phyloP scores from a whole-genome alignment of 2,888 invertebrate genomes.

The Mylabris sibirica region DNA sequence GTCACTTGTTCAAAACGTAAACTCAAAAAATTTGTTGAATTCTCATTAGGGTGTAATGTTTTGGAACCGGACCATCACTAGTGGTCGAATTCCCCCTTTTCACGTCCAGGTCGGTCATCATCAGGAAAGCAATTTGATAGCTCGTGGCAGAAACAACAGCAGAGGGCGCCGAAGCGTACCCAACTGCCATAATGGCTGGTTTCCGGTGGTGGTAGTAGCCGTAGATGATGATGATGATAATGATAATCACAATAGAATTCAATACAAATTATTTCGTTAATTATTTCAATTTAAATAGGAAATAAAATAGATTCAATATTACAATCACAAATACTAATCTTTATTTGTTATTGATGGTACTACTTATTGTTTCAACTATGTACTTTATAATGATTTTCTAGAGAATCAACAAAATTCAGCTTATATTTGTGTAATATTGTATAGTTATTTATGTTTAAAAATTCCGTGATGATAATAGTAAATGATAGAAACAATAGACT shows the following conservation, averaged over 20 bases:
- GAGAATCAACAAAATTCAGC: neutral
- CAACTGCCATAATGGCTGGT: conserved; percentile 24
- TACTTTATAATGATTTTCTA: neutral
- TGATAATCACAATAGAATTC: neutral
- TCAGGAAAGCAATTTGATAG: conserved; percentile 14
- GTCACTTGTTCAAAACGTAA: neutral
- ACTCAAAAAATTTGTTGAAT: neutral
- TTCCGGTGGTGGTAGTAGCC: conserved; percentile 24
- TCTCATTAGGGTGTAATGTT: neutral
- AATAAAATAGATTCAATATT: neutral
- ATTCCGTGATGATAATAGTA: conserved; percentile 10
- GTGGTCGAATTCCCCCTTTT: neutral
- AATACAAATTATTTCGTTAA: neutral
- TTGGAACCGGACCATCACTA: neutral
- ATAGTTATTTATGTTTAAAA: neutral
- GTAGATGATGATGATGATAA: neutral
- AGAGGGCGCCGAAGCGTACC: conserved; percentile 31
- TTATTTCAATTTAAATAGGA: neutral
- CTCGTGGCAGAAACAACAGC: conserved; percentile 22
- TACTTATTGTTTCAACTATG: neutral
- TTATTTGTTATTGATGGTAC: neutral
- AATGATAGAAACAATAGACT: conserved; percentile 8
- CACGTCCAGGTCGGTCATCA: neutral
- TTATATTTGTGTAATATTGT: neutral
- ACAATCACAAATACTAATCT: neutral